These are phyloP conservation scores for Leptarthrus brevirostris DNA, from an alignment of 2,888 invertebrate genomes.

Conservation along the genomic window DNA sequence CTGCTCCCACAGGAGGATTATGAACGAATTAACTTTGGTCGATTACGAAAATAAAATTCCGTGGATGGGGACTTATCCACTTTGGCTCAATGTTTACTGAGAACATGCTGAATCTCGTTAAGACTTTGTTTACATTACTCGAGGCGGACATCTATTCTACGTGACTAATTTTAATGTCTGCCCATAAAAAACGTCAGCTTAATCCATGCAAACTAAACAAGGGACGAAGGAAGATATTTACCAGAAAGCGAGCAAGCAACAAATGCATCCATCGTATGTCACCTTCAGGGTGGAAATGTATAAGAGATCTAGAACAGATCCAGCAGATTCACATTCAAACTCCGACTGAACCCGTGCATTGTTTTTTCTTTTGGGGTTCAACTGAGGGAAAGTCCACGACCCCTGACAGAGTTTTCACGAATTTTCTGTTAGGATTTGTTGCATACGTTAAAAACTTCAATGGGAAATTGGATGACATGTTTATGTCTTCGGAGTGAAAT, in stretches of 20 bases:
- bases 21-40: constrained; percentile 50
- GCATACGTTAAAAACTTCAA: not conserved
- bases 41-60: constrained; percentile 47
- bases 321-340: no score
- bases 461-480: not conserved
- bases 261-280: not conserved
- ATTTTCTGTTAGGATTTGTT: not conserved
- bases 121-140: constrained; percentile 51
- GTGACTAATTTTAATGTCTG: constrained; percentile 50
- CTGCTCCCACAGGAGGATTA: constrained; percentile 47
- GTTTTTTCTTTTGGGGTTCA: not conserved
- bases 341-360: no score
- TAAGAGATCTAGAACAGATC: not conserved
- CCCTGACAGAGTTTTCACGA: not conserved
- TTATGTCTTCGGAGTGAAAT: not conserved
- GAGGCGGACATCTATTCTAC: constrained; percentile 37
- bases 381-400: not conserved
- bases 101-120: constrained; percentile 49
- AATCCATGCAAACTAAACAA: not conserved
- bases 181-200: not conserved
- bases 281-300: not conserved
- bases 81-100: no score
- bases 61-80: no score
- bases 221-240: not conserved
- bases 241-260: not conserved